Evolutionary conservation across 2,797 vertebrate species (phyloP), one percentile per base, ranked within the genome.

Genomic region (Thalassophryne amazonica): DNA sequence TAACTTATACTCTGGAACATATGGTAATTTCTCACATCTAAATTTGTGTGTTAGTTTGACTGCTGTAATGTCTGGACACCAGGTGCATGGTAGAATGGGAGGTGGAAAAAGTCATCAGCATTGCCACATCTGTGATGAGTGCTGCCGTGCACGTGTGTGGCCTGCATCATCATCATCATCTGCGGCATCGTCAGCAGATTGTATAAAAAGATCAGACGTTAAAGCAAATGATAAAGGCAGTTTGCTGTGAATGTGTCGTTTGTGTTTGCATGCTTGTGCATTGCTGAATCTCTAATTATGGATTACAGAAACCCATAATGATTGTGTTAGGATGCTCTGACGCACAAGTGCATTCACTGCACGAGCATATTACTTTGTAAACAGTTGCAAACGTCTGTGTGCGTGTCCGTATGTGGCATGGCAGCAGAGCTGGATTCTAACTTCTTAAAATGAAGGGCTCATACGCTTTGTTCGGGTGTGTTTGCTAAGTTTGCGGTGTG

Each of bases 291-390:
- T 82, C 60, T 82, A 83, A 85, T 86, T 77, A 82, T 70, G 73
- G 73, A 82, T 78, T 70, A 64, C 58, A 73, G 41, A 68, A 81
- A 81, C 24, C 77, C 76, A 71, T 79, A 77, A 82, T 84, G 72
- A 74, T 84, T 78, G 78, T 74, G 76, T 76, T 57, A 72, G 60
- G 20, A 30, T 52, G 20, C 54, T 37, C 52, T 81, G 75, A 86
- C 76, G 62, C 71, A 80, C 61, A 74, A 40, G 64, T 39, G 35
- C 4, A 4, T 67, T 71, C 22, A 17, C 60, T 73, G 76, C 59
- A 64, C 63, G 81, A 68, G 61, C 61, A 59, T n/a, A n/a, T 38
- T 31, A 46, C 48, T 72, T 58, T 73, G 57, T 66, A 47, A n/a
- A 63, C 60, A 31, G 35, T 31, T 55, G 43, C 37, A 7, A 31